Evolutionary conservation across 2,113 vertebrate genomes (phyloP), one percentile per base, ranked within the genome.

Genomic region (Forbesichthys agassizii): DNA sequence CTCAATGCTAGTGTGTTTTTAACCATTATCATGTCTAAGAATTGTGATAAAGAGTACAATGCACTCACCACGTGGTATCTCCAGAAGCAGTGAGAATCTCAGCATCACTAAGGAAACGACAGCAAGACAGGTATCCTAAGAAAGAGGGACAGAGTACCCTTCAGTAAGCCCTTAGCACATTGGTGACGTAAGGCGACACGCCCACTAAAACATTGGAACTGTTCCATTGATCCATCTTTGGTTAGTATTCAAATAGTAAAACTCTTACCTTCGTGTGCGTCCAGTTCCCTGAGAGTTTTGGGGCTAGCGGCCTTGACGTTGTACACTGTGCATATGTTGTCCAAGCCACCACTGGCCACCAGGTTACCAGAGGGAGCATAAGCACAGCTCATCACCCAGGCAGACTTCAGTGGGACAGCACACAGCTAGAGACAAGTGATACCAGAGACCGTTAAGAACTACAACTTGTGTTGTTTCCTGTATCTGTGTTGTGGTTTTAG

Each of bases 321-420:
- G 86, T 86, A 90, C 58, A 93, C 78, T 0, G 93, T 93, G 75
- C 93, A 93, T 59, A 93, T 78, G 84, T 93, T 93, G 66, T 93
- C 93, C 65, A 93, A 82, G 70, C 93, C 93, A 0, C 93, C 93
- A 11, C 92, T 93, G 66, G 92, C 93, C 83, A 93, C 91, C 58
- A 93, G 73, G 81, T 91, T 91, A 1, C 89, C 93, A 33, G 93
- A 94, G 33, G 93, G 93, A 48, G 93, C 86, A 42, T 91, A 93
- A 16, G 89, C 88, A 12, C 91, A 92, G 1, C 92, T 93, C 93
- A 94, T 94, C 78, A 94, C 93, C 93, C 93, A 94, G 13, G 93
- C 90, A 2, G 93, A 94, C 79, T 93, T 93, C 4, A 94, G 90
- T 1, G 93, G 93, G 33, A 94, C 89, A 2, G 91, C 92, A 42